Conservation (phyloP, 35 echinoderm and acorn worm species). For the Apostichopus japonicus region DNA sequence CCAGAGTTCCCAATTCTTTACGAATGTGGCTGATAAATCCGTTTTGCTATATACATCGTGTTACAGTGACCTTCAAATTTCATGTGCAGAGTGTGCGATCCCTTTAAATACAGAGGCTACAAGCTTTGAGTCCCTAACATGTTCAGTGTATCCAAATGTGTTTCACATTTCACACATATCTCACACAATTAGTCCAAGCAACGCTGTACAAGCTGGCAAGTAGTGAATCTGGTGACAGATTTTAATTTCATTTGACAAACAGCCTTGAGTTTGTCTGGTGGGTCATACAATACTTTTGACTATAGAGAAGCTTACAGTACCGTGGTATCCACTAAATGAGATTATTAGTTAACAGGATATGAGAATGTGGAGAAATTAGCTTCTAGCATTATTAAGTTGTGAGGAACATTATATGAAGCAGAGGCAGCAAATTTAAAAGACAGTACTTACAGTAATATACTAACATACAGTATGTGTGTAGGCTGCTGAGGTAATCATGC, state of each 20-base stretch:
- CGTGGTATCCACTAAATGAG: background rate
- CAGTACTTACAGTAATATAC: too few species aligned
- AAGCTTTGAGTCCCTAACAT: background rate
- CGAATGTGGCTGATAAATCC: too few species aligned
- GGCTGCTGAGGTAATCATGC: too few species aligned
- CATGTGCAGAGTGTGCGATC: background rate
- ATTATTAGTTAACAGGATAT: background rate
- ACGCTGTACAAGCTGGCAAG: background rate
- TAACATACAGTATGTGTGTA: too few species aligned
- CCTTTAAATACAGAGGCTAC: background rate
- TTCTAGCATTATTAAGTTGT: background rate
- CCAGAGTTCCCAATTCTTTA: too few species aligned
- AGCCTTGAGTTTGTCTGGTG: background rate
- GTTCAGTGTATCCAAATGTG: background rate
- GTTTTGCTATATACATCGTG: too few species aligned
- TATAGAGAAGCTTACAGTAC: background rate
- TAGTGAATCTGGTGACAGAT: background rate
- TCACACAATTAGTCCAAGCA: background rate
- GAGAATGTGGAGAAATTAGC: background rate
- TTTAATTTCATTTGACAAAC: constrained; percentile 5
- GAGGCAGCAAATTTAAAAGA: too few species aligned
- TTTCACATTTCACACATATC: background rate
- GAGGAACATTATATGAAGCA: background rate
- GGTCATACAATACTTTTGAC: background rate
- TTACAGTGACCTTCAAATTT: background rate